phyloP scores from a whole-genome alignment of 2,113 vertebrate species.

The Epinephelus lanceolatus region DNA sequence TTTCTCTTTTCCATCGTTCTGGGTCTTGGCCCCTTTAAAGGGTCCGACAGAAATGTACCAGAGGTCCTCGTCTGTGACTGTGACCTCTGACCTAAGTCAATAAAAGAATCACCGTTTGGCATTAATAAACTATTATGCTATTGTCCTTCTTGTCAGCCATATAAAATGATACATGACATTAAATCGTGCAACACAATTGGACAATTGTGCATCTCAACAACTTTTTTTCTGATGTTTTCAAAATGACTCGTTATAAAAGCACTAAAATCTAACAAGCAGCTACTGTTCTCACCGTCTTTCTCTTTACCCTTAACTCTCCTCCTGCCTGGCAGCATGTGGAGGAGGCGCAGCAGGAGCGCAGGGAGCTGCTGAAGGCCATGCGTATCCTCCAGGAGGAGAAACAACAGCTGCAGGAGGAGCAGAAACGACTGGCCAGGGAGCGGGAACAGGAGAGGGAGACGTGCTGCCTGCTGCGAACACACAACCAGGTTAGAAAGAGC shows the following conservation, averaged over 20 bases:
- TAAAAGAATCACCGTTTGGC: background rate
- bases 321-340: conserved; percentile 88
- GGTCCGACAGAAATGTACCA: too few species aligned
- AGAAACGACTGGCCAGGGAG: conserved; percentile 85
- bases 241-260: background rate
- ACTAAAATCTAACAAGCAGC: background rate
- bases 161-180: background rate
- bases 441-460: conserved; percentile 88
- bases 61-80: background rate
- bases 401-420: conserved; percentile 90
- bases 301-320: background rate
- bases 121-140: background rate
- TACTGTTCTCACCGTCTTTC: background rate
- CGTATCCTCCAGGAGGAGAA: conserved; percentile 92
- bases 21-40: background rate
- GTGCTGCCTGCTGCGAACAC: conserved; percentile 87
- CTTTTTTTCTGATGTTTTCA: background rate
- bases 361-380: conserved; percentile 91
- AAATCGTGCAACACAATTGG: background rate
- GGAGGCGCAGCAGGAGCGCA: conserved; percentile 94
- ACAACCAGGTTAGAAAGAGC: conserved; percentile 88
- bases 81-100: conserved; percentile 15
- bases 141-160: background rate
- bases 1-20: background rate
- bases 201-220: background rate